Conservation (phyloP, 2,113 vertebrate species). For the Ailuropoda melanoleuca region DNA sequence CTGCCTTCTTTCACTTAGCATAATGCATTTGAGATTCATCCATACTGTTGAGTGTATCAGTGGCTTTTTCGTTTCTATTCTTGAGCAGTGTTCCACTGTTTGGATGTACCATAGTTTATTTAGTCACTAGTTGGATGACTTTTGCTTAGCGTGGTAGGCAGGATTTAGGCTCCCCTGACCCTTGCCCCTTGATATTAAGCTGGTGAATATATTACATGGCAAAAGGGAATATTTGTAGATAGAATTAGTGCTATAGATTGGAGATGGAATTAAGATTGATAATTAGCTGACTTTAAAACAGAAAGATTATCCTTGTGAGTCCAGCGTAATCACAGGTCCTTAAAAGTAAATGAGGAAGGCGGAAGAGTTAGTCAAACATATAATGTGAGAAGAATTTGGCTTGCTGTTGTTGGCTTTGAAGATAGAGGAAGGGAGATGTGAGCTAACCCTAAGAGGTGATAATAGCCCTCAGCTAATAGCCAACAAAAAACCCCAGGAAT, state of each 20-base stretch:
- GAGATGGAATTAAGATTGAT: not conserved
- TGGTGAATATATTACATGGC: not conserved
- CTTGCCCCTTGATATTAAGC: not conserved
- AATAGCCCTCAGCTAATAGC: not conserved
- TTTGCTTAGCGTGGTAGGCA: not conserved
- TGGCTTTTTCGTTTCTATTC: not conserved
- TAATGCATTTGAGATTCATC: not conserved
- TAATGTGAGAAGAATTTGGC: not conserved
- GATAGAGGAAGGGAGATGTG: not conserved
- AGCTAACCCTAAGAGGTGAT: not conserved
- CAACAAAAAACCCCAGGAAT: not conserved
- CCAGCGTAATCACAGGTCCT: not conserved
- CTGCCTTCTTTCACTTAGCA: not conserved
- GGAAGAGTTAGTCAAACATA: not conserved
- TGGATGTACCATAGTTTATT: not conserved
- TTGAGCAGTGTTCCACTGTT: not conserved
- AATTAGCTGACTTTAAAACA: not conserved
- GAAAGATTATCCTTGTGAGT: not conserved
- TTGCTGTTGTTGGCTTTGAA: not conserved
- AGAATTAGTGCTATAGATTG: not conserved
- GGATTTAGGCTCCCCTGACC: not conserved
- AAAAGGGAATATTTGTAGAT: not conserved
- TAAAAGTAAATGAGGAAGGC: not conserved
- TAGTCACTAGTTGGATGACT: not conserved
- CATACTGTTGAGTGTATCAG: not conserved